A percentile compares a stretch with the other conserved stretches of the same genome.
These are phyloP conservation scores for Sinocyclocheilus anophthalmus DNA, from an alignment of 2,113 vertebrate genomes.

Conservation along the genomic window DNA sequence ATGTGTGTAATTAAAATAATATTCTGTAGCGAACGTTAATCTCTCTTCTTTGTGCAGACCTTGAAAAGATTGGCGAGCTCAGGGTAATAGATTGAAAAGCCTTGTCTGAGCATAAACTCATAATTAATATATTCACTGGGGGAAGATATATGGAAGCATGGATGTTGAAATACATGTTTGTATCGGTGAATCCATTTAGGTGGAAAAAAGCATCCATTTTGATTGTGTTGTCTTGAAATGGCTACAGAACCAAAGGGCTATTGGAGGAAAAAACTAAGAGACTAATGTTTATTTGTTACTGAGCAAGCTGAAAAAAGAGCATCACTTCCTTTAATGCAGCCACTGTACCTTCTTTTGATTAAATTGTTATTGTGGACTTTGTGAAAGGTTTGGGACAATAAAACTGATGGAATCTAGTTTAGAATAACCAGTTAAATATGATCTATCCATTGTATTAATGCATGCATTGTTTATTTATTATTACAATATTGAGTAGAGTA, in stretches of 20 bases:
- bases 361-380: not conserved
- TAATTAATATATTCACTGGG: constrained; percentile 49
- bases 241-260: not conserved
- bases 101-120: constrained; percentile 52
- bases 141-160: not conserved
- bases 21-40: constrained; percentile 46
- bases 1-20: constrained; percentile 64
- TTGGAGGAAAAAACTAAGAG: no score
- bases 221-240: not conserved
- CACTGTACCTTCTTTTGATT: not conserved
- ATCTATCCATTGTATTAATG: no score
- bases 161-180: not conserved
- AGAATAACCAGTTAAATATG: not conserved
- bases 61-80: constrained; percentile 1
- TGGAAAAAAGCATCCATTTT: not conserved
- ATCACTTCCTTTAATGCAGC: not conserved
- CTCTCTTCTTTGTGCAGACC: constrained; percentile 19
- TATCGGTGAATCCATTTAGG: not conserved
- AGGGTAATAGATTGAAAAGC: constrained; percentile 21
- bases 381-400: not conserved
- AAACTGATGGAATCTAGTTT: not conserved
- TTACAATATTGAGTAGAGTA: no score
- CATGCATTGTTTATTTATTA: no score
- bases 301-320: not conserved
- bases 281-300: no score